phyloP scores from a whole-genome alignment of 2,113 vertebrate genomes.

The Callorhinus ursinus region DNA sequence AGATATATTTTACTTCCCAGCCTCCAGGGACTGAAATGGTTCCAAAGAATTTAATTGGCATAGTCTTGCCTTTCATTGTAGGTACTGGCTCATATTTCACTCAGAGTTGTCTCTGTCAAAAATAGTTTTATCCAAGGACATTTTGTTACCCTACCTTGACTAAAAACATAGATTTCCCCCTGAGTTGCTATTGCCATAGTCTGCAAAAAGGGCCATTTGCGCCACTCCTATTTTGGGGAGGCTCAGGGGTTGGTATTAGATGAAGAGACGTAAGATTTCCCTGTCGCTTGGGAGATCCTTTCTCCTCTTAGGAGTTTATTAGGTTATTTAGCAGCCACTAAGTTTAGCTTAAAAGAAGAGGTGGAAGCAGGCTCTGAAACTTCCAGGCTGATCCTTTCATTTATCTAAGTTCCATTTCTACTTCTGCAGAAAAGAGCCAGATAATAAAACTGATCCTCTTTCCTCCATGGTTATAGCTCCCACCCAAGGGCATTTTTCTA shows the following conservation, averaged over 20 bases:
- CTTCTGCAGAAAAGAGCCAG: constrained; percentile 18
- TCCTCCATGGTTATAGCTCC: not conserved
- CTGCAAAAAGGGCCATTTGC: not conserved
- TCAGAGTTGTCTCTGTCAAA: constrained; percentile 52
- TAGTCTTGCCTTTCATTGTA: not conserved
- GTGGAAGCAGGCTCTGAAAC: not conserved
- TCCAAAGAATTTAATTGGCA: not conserved
- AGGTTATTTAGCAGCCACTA: constrained; percentile 47
- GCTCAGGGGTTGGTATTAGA: not conserved
- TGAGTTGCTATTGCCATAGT: not conserved
- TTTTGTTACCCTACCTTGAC: not conserved
- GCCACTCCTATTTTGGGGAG: not conserved
- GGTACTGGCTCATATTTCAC: constrained; percentile 45
- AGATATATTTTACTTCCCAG: not conserved
- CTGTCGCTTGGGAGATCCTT: constrained; percentile 58
- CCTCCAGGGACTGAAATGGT: not conserved
- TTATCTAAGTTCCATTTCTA: constrained; percentile 57
- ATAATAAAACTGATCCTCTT: constrained; percentile 28
- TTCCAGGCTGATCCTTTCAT: constrained; percentile 46
- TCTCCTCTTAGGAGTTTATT: constrained; percentile 57
- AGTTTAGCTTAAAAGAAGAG: constrained; percentile 48
- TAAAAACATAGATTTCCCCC: constrained; percentile 45
- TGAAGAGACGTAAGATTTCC: constrained; percentile 50
- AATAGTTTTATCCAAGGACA: constrained; percentile 1
- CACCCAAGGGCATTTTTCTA: not conserved